These are phyloP conservation scores for Liparis tanakae DNA, from an alignment of 2,797 vertebrate genomes.

Conservation along the genomic window DNA sequence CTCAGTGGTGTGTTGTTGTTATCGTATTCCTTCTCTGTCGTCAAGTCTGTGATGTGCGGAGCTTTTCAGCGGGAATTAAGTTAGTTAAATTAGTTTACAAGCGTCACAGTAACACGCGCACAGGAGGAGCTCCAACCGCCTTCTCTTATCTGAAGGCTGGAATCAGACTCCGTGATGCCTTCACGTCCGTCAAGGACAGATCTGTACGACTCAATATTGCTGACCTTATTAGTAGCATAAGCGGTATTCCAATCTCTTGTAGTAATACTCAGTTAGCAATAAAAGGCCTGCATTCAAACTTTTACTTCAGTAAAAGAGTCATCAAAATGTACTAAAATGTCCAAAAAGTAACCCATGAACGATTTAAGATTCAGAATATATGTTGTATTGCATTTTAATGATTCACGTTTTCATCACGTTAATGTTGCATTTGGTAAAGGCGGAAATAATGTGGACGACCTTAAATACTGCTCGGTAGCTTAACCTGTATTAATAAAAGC, in stretches of 20 bases:
- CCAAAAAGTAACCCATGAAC: not conserved
- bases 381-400: not conserved
- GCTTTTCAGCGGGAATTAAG: not conserved
- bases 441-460: not conserved
- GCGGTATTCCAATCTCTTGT: not conserved
- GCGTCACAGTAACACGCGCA: not conserved
- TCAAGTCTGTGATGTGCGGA: conserved; percentile 5
- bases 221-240: not conserved
- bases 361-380: not conserved
- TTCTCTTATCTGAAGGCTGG: not conserved
- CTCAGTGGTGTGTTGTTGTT: not conserved
- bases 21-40: not conserved
- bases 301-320: not conserved
- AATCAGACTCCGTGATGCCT: conserved; percentile 21
- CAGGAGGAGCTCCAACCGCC: conserved; percentile 9
- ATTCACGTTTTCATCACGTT: not conserved
- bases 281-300: not conserved
- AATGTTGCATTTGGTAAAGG: conserved; percentile 1
- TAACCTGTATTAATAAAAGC: not conserved
- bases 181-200: conserved; percentile 13
- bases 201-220: too few species aligned
- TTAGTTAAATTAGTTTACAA: not conserved
- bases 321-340: not conserved
- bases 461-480: not conserved
- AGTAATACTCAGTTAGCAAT: not conserved